These are phyloP conservation scores for Apodemus sylvaticus DNA, from an alignment of 2,113 vertebrate genomes.

Conservation along the genomic window DNA sequence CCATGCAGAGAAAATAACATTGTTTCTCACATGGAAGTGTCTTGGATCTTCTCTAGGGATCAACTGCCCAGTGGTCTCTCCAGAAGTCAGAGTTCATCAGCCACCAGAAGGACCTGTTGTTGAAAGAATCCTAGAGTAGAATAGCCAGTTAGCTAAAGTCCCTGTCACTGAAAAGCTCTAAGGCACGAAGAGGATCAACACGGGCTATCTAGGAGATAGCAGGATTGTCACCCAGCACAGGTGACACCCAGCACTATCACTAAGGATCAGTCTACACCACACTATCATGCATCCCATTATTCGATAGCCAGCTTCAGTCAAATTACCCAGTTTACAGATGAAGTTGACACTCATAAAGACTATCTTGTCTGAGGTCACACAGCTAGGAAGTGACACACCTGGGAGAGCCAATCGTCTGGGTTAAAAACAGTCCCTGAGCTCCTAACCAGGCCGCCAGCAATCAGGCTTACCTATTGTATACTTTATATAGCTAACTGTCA, in stretches of 20 bases:
- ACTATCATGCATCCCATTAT: neutral
- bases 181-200: neutral
- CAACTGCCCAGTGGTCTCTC: neutral
- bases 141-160: neutral
- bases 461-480: neutral
- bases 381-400: neutral
- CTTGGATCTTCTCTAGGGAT: neutral
- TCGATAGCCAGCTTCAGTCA: neutral
- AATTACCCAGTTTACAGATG: conserved; percentile 6
- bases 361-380: neutral
- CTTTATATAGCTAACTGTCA: neutral
- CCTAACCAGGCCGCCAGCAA: neutral
- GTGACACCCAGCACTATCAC: neutral
- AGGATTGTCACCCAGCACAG: neutral
- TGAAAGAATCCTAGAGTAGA: neutral
- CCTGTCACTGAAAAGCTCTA: neutral
- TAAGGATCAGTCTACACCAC: neutral
- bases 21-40: neutral
- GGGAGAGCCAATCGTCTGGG: neutral
- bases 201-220: neutral
- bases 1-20: neutral
- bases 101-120: neutral
- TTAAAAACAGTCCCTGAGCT: neutral
- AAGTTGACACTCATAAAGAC: neutral
- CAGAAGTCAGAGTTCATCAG: conserved; percentile 3